phyloP scores from a whole-genome alignment of 2,888 invertebrate species.

The Epistrophe eligans region DNA sequence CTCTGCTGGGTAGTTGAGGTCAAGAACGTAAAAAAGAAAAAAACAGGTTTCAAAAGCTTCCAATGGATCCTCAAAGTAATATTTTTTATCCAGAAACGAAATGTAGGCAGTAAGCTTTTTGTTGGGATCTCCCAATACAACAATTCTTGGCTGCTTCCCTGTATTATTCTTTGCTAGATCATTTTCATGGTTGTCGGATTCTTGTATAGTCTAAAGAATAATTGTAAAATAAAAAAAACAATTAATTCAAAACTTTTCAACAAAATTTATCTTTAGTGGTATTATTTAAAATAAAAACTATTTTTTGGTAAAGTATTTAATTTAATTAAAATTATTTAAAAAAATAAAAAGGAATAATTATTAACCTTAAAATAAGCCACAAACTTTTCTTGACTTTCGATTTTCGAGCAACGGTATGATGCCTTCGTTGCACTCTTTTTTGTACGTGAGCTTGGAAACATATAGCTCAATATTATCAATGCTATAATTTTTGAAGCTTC shows the following conservation, averaged over 20 bases:
- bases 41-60: too few relatives aligned
- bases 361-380: background rate
- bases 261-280: too few relatives aligned
- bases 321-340: background rate
- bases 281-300: background rate
- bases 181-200: background rate
- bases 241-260: too few relatives aligned
- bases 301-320: conserved; percentile 12
- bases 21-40: too few relatives aligned
- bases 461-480: conserved; percentile 12
- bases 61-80: too few relatives aligned
- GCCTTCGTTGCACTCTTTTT: conserved; percentile 13
- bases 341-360: too few relatives aligned
- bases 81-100: too few relatives aligned
- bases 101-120: too few relatives aligned
- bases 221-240: background rate
- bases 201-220: background rate
- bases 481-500: conserved; percentile 26
- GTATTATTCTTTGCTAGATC: conserved; percentile 14
- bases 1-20: too few relatives aligned
- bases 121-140: background rate
- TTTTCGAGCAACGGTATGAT: conserved; percentile 17
- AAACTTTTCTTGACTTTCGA: conserved; percentile 34
- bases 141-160: conserved; percentile 26
- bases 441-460: conserved; percentile 14